Conservation (phyloP, 2,888 invertebrate genomes). For the Dolichopus griseipennis region DNA sequence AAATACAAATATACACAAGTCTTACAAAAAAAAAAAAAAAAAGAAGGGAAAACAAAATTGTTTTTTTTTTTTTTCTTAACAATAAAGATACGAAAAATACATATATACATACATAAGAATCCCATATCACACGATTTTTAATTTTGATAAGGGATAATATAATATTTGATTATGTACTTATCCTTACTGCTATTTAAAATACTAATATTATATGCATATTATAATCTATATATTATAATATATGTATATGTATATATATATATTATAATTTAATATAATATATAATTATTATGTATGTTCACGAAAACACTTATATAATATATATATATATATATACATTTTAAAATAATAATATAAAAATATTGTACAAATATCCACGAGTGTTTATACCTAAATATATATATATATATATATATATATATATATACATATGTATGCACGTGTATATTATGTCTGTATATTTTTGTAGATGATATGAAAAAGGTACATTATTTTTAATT, state of each 20-base stretch:
- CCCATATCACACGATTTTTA: not conserved
- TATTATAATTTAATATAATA: not conserved
- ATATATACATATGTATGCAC: not conserved
- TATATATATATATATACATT: too few relatives aligned
- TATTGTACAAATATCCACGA: too few relatives aligned
- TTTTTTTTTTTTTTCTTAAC: too few relatives aligned
- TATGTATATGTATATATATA: not conserved
- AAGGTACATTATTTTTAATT: conserved; percentile 3
- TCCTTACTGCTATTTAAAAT: not conserved
- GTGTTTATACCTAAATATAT: too few relatives aligned
- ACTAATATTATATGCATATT: not conserved
- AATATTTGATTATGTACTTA: conserved; percentile 6
- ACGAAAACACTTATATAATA: not conserved
- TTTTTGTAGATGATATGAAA: too few relatives aligned
- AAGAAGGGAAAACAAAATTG: not conserved
- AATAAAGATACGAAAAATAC: not conserved
- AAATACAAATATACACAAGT: not conserved
- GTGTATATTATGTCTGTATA: too few relatives aligned
- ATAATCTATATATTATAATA: not conserved
- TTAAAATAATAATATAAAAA: too few relatives aligned
- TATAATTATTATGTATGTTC: not conserved
- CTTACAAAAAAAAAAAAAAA: not conserved
- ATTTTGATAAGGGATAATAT: conserved; percentile 6
- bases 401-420: not conserved
- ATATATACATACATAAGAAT: not conserved